Evolutionary conservation across 2,113 vertebrate genomes (phyloP).

Genomic region (Python bivittatus): DNA sequence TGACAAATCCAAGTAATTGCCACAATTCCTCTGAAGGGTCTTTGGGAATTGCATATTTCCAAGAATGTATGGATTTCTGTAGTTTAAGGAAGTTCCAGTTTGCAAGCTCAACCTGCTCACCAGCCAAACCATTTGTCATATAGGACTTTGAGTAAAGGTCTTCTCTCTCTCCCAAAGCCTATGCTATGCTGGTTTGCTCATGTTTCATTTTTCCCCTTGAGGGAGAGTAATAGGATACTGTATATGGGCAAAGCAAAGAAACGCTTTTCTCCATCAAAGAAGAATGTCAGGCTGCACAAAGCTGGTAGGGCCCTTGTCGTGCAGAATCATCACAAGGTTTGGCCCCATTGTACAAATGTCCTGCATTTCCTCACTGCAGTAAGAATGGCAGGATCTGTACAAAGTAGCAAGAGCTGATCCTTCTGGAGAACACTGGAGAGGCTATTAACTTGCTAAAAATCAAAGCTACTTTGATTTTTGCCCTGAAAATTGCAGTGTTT

Average conservation of each 20-base stretch:
- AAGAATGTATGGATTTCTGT: not conserved
- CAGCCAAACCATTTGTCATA: not conserved
- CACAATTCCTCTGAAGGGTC: not conserved
- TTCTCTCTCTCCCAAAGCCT: not conserved
- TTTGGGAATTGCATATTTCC: not conserved
- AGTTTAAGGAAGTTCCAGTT: not conserved
- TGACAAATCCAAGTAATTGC: not conserved
- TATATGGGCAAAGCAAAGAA: not conserved
- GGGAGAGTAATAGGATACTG: not conserved
- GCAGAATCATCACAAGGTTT: not conserved
- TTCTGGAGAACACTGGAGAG: not conserved
- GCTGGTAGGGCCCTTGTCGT: not conserved
- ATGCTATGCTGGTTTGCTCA: not conserved
- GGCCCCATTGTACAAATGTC: not conserved
- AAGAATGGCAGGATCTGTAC: not conserved
- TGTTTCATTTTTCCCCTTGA: not conserved
- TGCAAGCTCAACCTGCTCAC: not conserved
- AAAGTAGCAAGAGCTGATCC: not conserved
- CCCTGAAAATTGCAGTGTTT: not conserved
- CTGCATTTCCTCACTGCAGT: too few relatives aligned
- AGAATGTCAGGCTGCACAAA: not conserved
- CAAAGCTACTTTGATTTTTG: not conserved
- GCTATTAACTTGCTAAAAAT: not conserved
- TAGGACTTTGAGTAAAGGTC: not conserved
- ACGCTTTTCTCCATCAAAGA: not conserved